phyloP scores from a whole-genome alignment of 2,113 vertebrate genomes.

The Halichoeres trimaculatus region DNA sequence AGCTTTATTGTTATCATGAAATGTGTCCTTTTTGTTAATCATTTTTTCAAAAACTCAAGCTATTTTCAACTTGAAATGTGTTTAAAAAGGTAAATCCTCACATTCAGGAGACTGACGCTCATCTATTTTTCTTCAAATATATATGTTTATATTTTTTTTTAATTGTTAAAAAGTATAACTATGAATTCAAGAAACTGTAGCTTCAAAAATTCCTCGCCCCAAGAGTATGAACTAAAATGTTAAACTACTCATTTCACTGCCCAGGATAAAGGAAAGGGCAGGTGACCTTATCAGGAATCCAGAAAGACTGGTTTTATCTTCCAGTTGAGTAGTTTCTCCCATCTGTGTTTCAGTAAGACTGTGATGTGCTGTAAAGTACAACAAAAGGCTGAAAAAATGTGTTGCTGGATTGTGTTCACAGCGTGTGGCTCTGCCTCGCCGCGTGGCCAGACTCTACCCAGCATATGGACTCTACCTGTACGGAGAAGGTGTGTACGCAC shows the following conservation, averaged over 20 bases:
- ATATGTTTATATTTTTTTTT: no score
- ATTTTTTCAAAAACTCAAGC: no score
- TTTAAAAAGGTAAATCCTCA: not conserved
- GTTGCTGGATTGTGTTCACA: slow-evolving; percentile 53
- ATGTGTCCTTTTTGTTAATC: no score
- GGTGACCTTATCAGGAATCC: not conserved
- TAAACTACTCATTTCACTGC: no score
- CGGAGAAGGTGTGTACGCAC: slow-evolving; percentile 92
- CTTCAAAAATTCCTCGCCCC: no score
- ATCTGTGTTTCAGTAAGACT: not conserved
- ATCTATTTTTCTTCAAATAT: no score
- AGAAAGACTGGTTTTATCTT: not conserved
- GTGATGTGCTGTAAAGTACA: not conserved
- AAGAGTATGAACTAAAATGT: no score
- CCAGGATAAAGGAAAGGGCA: no score
- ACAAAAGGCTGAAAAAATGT: not conserved
- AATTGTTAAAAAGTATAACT: no score
- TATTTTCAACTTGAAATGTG: no score
- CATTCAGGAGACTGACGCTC: not conserved
- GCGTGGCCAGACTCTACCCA: slow-evolving; percentile 88
- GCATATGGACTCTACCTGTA: slow-evolving; percentile 96
- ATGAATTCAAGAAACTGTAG: no score
- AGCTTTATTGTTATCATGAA: no score
- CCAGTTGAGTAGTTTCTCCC: not conserved
- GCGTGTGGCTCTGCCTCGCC: slow-evolving; percentile 92